Evolutionary conservation across 2,888 invertebrate species (phyloP).

Genomic region (Silvanus unidentatus): DNA sequence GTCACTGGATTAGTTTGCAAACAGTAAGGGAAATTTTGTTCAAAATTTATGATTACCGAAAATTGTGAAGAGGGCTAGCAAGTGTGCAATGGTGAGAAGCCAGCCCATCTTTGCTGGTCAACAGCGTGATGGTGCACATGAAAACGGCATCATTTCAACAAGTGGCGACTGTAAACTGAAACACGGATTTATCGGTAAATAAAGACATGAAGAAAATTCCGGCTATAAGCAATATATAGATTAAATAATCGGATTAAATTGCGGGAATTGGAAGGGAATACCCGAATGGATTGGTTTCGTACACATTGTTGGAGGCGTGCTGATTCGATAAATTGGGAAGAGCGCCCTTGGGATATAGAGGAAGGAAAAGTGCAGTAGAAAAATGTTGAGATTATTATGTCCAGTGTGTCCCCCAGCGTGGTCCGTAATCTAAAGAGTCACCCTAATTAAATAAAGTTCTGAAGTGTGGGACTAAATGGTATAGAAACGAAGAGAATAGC

Average conservation of each 20-base stretch:
- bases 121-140: constrained; percentile 33
- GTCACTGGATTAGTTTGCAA: constrained; percentile 40
- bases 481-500: too few relatives aligned
- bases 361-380: too few relatives aligned
- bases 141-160: constrained; percentile 22
- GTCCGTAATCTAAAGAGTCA: too few relatives aligned
- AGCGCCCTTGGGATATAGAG: not conserved
- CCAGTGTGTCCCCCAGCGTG: too few relatives aligned
- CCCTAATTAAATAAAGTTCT: too few relatives aligned
- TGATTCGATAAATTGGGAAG: not conserved
- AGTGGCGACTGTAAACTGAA: not conserved
- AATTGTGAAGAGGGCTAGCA: constrained; percentile 46
- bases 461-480: too few relatives aligned
- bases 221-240: not conserved
- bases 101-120: constrained; percentile 50
- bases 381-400: too few relatives aligned
- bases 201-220: not conserved
- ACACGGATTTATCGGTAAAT: not conserved
- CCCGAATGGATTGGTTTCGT: not conserved
- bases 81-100: constrained; percentile 45
- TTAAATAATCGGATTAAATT: not conserved
- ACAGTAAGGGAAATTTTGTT: constrained; percentile 11
- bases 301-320: not conserved
- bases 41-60: constrained; percentile 36
- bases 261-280: not conserved